phyloP scores from a whole-genome alignment of 2,888 invertebrate species.

The Ectemnius lituratus region DNA sequence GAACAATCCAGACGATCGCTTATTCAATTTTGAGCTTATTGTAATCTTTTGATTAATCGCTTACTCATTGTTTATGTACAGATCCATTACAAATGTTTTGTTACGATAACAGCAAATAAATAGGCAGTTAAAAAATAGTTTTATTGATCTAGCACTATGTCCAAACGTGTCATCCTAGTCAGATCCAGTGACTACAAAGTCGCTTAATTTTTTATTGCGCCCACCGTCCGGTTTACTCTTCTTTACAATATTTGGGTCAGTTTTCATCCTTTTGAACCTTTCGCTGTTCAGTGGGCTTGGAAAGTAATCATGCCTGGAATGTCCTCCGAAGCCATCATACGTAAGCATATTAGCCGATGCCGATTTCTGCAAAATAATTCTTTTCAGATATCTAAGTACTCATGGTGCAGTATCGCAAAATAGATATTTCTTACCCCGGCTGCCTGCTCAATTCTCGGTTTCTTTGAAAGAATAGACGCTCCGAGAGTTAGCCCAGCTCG shows the following conservation, averaged over 20 bases:
- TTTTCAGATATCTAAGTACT: constrained; percentile 8
- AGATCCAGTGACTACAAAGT: constrained; percentile 20
- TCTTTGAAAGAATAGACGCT: constrained; percentile 42
- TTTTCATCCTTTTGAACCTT: constrained; percentile 28
- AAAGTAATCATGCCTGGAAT: constrained; percentile 59
- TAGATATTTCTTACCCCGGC: constrained; percentile 24
- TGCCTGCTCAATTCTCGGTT: constrained; percentile 20
- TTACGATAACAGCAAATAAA: not conserved
- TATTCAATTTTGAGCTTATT: not conserved
- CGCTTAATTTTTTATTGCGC: constrained; percentile 38
- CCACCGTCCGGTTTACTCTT: constrained; percentile 36
- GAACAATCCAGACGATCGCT: not conserved
- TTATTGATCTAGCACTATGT: constrained; percentile 50
- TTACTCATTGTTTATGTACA: not conserved
- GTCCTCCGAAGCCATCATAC: constrained; percentile 63
- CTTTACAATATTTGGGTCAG: constrained; percentile 13
- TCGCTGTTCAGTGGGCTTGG: constrained; percentile 36
- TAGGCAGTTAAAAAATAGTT: constrained; percentile 3
- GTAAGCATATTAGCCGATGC: constrained; percentile 12
- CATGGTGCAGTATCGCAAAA: not conserved
- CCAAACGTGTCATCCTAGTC: not conserved
- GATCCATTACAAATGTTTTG: not conserved
- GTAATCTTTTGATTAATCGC: no score
- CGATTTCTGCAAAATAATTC: constrained; percentile 31
- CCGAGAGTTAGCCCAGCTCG: not conserved